Evolutionary conservation across 2,888 invertebrate species (phyloP), one percentile per base, ranked within the genome.

Genomic region (Quadriops clusia): DNA sequence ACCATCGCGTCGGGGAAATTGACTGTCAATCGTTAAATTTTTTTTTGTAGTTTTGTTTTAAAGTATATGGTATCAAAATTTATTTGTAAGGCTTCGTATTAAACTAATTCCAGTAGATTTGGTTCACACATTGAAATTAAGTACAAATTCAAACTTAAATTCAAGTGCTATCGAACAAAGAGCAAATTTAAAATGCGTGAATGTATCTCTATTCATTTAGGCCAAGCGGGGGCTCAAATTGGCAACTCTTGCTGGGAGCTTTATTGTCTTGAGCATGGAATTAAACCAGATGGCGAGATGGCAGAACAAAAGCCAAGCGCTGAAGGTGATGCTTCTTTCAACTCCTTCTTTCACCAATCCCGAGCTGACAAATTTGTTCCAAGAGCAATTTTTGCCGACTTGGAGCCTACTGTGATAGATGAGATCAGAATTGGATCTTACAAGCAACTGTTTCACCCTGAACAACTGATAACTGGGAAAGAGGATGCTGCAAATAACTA

Each of bases 401-500:
- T 91, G 47, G 91, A 93, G 57, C 91, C 91, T 33, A 90, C 90
- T 43, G 91, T 91, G 18, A 86, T 93, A 32, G 83, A 86, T 50
- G 84, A 85, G 56, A 79, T 86, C 23, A 74, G 85, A 41, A 80
- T 77, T 13, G 87, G 87, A 38, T 76, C 78, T 0, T 90, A 90
- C 61, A 74, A 82, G 1, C 75, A 76, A 49, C 65, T 91, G 26
- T 90, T 87, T 63, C 90, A 91, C 55, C 90, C 90, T 1, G 89
- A 91, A 53, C 90, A 90, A 58, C 66, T 91, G 44, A 87, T 91
- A 54, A 86, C 84, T 27, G 90, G 90, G 38, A 89, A 90, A 58
- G 89, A 89, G 56, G 89, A 90, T 53, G 89, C 90, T 1, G 90
- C 90, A 33, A 90, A 91, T 61, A 91, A 91, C 65, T 91, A 90